Evolutionary conservation across 2,113 vertebrate genomes (phyloP).

Genomic region (Calidris pygmaea): DNA sequence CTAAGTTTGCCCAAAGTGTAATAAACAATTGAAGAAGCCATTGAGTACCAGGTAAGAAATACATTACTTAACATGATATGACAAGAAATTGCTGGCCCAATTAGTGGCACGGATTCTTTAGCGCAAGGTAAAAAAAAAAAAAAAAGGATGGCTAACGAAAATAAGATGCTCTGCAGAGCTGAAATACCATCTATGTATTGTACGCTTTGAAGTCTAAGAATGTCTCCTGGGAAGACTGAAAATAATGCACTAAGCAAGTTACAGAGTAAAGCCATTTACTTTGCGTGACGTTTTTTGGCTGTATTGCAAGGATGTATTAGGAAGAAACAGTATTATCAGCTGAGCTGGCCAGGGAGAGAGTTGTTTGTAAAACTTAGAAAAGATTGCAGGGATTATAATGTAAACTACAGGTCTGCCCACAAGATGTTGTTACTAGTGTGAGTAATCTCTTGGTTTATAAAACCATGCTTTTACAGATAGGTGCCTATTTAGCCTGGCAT

Average conservation of each 20-base stretch:
- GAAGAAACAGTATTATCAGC: neutral
- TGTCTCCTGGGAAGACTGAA: neutral
- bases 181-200: neutral
- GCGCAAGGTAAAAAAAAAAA: neutral
- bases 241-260: conserved; percentile 9
- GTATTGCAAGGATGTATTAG: neutral
- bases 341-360: neutral
- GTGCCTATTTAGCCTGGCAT: neutral
- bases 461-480: neutral
- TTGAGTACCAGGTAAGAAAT: neutral
- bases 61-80: neutral
- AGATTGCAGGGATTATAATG: neutral
- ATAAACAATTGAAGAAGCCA: conserved; percentile 20
- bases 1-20: conserved; percentile 10
- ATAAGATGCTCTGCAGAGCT: neutral
- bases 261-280: conserved; percentile 24
- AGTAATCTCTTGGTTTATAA: neutral
- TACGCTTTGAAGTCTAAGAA: neutral
- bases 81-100: conserved; percentile 34
- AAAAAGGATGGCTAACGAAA: neutral
- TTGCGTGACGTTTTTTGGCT: neutral
- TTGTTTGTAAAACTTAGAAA: neutral
- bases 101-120: neutral
- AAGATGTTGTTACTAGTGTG: neutral
- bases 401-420: neutral